These are phyloP conservation scores for Caenorhabditis afra DNA, from an alignment of 2,888 invertebrate species.

Conservation along the genomic window DNA sequence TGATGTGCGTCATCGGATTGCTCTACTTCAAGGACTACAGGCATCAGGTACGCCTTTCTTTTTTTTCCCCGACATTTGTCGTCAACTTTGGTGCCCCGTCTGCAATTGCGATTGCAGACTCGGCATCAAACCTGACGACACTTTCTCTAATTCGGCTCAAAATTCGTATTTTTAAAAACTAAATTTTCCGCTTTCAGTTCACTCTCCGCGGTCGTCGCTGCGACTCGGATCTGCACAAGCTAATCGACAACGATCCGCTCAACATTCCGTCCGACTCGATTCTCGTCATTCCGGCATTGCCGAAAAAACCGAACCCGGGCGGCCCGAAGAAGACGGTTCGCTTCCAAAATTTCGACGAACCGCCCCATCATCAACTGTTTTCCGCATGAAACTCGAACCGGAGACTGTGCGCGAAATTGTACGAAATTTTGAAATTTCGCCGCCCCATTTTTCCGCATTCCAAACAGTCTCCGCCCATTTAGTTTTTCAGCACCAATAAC, in stretches of 20 bases:
- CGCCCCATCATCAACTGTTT: no score
- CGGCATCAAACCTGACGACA: no score
- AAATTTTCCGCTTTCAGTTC: constrained; percentile 19
- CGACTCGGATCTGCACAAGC: constrained; percentile 64
- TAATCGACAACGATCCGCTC: constrained; percentile 62
- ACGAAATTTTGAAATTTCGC: no score
- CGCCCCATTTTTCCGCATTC: no score
- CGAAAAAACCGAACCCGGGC: constrained; percentile 12
- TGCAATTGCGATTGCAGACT: neutral
- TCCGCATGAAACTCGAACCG: no score
- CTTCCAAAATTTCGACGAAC: constrained; percentile 15
- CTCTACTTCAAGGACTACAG: constrained; percentile 77
- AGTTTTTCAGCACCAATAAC: no score
- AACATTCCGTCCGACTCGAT: constrained; percentile 41
- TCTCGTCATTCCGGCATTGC: constrained; percentile 38
- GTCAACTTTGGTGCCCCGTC: neutral
- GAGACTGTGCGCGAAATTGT: no score
- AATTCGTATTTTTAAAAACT: neutral
- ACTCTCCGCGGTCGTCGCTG: constrained; percentile 43
- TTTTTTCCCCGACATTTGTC: no score
- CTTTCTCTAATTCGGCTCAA: no score
- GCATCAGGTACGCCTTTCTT: constrained; percentile 32
- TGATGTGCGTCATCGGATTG: constrained; percentile 74
- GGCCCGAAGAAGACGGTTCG: constrained; percentile 34
- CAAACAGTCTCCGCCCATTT: no score